Evolutionary conservation across 2,888 invertebrate species (phyloP).

Genomic region (Eupsilia transversa): DNA sequence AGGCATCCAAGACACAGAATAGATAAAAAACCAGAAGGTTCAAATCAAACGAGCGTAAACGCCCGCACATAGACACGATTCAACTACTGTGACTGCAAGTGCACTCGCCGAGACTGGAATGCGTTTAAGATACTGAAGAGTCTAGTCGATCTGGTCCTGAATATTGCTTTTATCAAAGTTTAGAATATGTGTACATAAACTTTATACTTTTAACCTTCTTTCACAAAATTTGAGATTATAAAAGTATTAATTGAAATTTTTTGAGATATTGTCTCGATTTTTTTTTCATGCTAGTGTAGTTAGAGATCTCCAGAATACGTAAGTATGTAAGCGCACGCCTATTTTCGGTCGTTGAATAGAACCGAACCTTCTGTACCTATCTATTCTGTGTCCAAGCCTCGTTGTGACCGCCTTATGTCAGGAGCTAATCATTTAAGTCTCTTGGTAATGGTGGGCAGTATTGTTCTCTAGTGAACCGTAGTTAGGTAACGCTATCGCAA

Average conservation of each 20-base stretch:
- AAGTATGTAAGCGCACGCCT: not conserved
- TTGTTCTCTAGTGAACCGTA: conserved; percentile 74
- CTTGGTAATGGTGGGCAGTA: conserved; percentile 76
- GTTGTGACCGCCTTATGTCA: conserved; percentile 86
- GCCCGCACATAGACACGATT: not conserved
- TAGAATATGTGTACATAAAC: too few species aligned
- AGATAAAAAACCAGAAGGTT: conserved; percentile 12
- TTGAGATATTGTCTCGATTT: too few species aligned
- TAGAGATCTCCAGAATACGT: not conserved
- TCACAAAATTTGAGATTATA: too few species aligned
- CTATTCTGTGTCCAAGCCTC: conserved; percentile 48
- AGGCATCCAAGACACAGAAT: conserved; percentile 65
- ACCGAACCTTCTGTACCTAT: conserved; percentile 20
- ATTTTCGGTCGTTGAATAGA: not conserved
- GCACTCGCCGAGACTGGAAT: not conserved
- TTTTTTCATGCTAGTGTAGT: not conserved
- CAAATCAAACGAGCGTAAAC: not conserved
- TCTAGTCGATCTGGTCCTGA: not conserved
- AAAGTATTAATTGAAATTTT: too few species aligned
- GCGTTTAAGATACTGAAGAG: not conserved
- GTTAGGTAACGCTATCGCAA: conserved; percentile 66
- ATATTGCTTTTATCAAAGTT: not conserved
- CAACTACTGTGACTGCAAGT: not conserved
- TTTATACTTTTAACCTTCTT: too few species aligned
- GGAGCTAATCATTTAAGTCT: conserved; percentile 83